These are phyloP conservation scores for Mystacides longicornis DNA, from an alignment of 2,888 invertebrate species.

Conservation along the genomic window DNA sequence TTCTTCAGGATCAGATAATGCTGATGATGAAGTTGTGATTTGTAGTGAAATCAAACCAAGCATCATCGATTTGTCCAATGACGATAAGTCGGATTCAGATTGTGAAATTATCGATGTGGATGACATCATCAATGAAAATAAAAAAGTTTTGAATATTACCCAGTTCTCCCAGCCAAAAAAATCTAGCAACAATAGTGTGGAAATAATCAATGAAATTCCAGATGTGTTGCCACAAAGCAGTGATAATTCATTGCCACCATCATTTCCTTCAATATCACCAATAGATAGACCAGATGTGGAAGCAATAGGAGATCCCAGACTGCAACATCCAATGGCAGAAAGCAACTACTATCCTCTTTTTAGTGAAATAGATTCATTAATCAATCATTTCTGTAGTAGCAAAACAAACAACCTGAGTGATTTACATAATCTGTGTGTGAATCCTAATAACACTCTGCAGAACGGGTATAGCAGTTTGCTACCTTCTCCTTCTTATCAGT, in stretches of 20 bases:
- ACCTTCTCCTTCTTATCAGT: not conserved
- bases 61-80: constrained; percentile 8
- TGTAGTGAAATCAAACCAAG: not conserved
- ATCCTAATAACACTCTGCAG: not conserved
- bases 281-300: too few species aligned
- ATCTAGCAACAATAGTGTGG: not conserved
- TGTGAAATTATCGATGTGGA: constrained; percentile 15
- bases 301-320: too few species aligned
- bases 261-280: too few species aligned
- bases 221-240: too few species aligned
- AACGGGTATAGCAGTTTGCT: too few species aligned
- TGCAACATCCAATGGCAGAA: too few species aligned
- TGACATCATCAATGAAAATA: constrained; percentile 2
- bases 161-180: not conserved
- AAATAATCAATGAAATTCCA: too few species aligned
- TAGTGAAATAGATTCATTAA: not conserved
- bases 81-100: constrained; percentile 10
- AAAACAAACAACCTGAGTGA: not conserved
- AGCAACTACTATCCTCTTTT: not conserved
- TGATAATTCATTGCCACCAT: not conserved
- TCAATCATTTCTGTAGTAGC: not conserved
- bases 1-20: constrained; percentile 12
- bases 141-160: constrained; percentile 4
- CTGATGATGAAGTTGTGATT: not conserved
- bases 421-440: not conserved